These are phyloP conservation scores for Leptinotarsa undecemlineata DNA, from an alignment of 1,140 invertebrate genomes.

Conservation along the genomic window DNA sequence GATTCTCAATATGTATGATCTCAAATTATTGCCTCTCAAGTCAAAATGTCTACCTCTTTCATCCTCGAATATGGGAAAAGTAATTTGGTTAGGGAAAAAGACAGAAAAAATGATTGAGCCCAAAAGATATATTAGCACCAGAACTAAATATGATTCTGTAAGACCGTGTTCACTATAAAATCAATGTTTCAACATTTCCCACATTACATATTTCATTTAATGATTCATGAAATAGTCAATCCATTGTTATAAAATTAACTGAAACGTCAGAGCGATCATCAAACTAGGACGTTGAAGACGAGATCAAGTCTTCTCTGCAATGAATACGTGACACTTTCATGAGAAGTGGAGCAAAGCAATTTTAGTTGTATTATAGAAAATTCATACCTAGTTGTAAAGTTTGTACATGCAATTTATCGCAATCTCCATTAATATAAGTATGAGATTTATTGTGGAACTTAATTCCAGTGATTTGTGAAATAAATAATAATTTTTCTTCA, in stretches of 20 bases:
- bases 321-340: constrained; percentile 15
- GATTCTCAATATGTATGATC: too few relatives aligned
- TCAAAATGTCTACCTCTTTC: too few relatives aligned
- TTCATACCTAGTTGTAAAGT: neutral
- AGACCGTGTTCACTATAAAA: too few relatives aligned
- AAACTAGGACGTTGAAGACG: neutral
- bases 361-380: neutral
- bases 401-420: neutral
- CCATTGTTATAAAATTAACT: neutral
- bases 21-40: too few relatives aligned
- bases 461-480: neutral
- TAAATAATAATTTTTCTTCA: neutral
- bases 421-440: neutral
- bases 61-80: too few relatives aligned
- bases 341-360: constrained; percentile 19
- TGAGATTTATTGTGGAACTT: neutral
- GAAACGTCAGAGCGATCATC: too few relatives aligned
- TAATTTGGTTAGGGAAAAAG: too few relatives aligned
- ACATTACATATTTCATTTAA: neutral
- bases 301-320: neutral
- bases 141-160: too few relatives aligned
- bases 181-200: neutral
- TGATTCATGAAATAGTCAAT: neutral
- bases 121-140: too few relatives aligned
- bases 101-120: too few relatives aligned